Base-by-base conservation (phyloP, 1,140 invertebrate genomes). In the Conus betulinus region DNA sequence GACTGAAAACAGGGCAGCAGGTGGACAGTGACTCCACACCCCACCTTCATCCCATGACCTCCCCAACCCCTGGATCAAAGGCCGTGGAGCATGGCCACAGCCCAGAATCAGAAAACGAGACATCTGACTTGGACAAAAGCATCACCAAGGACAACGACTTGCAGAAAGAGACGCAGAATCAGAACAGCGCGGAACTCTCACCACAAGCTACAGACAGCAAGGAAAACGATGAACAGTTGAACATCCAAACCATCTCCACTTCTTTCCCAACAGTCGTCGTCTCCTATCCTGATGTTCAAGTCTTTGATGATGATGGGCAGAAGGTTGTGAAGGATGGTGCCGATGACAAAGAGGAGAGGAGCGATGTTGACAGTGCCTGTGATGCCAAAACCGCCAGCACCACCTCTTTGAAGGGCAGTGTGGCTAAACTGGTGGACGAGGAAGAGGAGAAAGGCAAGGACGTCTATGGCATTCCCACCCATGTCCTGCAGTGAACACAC, bases 81-180 rank as follows among this genome's bases (percentile, higher is more conserved):
- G 52, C 82, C n/a, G 11, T 0, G 5, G 82, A 84, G 6, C 25
- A 57, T 15, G 53, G 27, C 55, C 52, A 57, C 57, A 84, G 39
- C 57, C 82, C 20, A 23, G 82, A 84, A 17, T 84, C 82, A 5
- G 55, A 84, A 39, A 84, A 60, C 39, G 82, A 84, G 20, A 67
- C 82, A 15, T 84, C 82, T 15, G 82, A 84, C 57, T 15, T 84
- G 55, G 57, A 67, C 13, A 60, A 55, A 39, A 81, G 82, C 23
- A 17, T 7, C 3, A 20, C 52, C 52, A 83, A 55, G 51, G 39
- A 39, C 0, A 51, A 39, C 1, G 76, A 51, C n/a, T 15, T 25
- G 8, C 25, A 78, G 8, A 39, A 8, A 7, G 17, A 39, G 67
- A 71, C n/a, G 25, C n/a, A 39, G 27, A 27, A 39, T 23, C n/a